Evolutionary conservation across 1,140 invertebrate genomes (phyloP), one percentile per base, ranked within the genome.

Genomic region (Eulimnadia texana): DNA sequence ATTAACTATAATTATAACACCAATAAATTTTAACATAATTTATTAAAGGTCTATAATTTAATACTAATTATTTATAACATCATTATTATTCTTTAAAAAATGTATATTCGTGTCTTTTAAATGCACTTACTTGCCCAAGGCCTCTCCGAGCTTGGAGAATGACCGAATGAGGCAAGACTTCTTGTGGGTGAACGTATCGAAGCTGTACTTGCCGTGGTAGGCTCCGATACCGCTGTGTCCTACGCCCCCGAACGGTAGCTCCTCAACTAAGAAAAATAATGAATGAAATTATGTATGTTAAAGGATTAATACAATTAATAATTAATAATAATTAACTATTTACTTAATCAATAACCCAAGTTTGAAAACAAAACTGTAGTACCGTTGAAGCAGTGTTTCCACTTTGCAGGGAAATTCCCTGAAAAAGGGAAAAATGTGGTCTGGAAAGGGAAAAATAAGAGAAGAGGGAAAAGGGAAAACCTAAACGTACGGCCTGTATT

Each of bases 121-220:
- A 19, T 54, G 66, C 65, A 80, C 83, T 83, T 78, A 88, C 86
- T 81, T 77, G 64, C 78, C 80, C 22, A 90, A 66, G 64, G 80
- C 80, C 74, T 92, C 88, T 59, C 78, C 80, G 47, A 91, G 68
- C 3, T 73, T 64, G 52, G 81, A 80, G 66, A 84, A 86, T 69
- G 80, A 77, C 68, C 86, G 86, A 33, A 84, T 76, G 19, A 96
- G 76, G 65, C 86, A 85, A 51, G 88, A 82, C 75, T 94, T 93
- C 62, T 86, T 84, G 72, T 98, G 93, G 9, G 85, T 84, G 72
- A 98, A 98, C 0, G 88, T 92, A 64, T 98, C 88, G 68, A 91
- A 97, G 3, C 84, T 84, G 66, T 80, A 81, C 74, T 90, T 90
- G 54, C 95, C 94, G 76, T 98, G 93, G 72, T 97, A 98, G 2